These are phyloP conservation scores for Leptinotarsa texana DNA, from an alignment of 1,140 invertebrate genomes.

Conservation along the genomic window DNA sequence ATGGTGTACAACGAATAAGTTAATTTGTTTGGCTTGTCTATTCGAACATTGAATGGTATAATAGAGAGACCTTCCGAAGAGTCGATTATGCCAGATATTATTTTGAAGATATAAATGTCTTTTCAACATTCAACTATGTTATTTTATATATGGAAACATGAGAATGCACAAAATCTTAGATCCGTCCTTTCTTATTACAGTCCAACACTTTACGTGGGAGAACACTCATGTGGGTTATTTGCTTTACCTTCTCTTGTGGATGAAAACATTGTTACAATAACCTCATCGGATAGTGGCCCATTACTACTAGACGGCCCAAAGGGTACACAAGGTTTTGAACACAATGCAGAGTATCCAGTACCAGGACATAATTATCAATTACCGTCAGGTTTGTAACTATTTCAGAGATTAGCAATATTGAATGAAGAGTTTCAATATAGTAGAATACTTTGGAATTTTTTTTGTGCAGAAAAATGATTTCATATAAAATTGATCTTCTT, in stretches of 20 bases:
- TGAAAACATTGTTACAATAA: slow-evolving; percentile 76
- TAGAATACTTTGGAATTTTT: too few species aligned
- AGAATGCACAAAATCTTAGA: too few species aligned
- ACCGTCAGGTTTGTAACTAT: slow-evolving; percentile 29
- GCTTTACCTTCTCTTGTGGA: slow-evolving; percentile 90
- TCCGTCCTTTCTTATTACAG: slow-evolving; percentile 59
- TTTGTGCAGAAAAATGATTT: too few species aligned
- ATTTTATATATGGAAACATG: too few species aligned
- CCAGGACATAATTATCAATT: slow-evolving; percentile 52
- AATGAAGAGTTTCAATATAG: too few species aligned
- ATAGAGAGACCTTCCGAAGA: too few species aligned
- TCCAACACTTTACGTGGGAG: slow-evolving; percentile 91
- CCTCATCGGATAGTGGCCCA: slow-evolving; percentile 63
- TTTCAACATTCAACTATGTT: too few species aligned
- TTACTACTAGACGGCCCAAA: slow-evolving; percentile 72
- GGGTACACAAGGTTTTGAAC: slow-evolving; percentile 49
- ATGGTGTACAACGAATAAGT: too few species aligned
- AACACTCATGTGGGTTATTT: slow-evolving; percentile 85
- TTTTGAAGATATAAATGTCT: too few species aligned
- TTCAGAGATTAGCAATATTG: neutral
- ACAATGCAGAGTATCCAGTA: slow-evolving; percentile 54
- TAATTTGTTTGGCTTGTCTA: too few species aligned
- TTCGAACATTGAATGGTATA: too few species aligned
- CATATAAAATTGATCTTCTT: neutral
- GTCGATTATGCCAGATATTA: too few species aligned